These are phyloP conservation scores for Ceyx melanurus DNA, from an alignment of 2,113 vertebrate genomes.

Conservation along the genomic window DNA sequence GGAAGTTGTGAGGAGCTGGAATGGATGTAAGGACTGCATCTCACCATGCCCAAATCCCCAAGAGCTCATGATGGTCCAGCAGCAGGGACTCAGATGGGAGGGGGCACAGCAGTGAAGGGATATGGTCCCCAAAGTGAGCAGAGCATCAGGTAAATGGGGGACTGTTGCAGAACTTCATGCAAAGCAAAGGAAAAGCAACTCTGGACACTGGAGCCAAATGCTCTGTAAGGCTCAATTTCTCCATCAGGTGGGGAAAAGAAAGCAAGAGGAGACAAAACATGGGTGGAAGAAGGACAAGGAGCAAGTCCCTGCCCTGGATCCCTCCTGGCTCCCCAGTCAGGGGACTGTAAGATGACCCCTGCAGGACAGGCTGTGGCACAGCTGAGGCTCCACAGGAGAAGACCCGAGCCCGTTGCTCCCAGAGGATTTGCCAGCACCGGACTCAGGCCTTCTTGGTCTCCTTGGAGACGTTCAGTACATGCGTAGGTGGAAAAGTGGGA, in stretches of 20 bases:
- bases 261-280: background rate
- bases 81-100: background rate
- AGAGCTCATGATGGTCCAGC: background rate
- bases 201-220: background rate
- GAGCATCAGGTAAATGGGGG: background rate
- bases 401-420: conserved; percentile 59
- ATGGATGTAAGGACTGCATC: background rate
- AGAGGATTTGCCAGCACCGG: conserved; percentile 70
- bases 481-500: conserved; percentile 82
- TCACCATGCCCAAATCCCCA: background rate
- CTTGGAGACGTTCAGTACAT: conserved; percentile 82
- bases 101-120: background rate
- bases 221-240: fast-evolving
- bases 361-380: conserved; percentile 32
- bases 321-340: background rate
- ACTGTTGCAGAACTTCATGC: background rate
- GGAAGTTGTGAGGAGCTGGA: background rate
- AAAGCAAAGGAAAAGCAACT: background rate
- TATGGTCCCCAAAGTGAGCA: background rate
- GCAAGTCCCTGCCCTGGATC: background rate
- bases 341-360: background rate
- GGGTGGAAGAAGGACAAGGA: background rate
- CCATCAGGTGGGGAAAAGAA: background rate
- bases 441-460: conserved; percentile 76
- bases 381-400: conserved; percentile 45